Base-by-base conservation (phyloP, 1,140 invertebrate genomes). In the Drosophila mauritiana region DNA sequence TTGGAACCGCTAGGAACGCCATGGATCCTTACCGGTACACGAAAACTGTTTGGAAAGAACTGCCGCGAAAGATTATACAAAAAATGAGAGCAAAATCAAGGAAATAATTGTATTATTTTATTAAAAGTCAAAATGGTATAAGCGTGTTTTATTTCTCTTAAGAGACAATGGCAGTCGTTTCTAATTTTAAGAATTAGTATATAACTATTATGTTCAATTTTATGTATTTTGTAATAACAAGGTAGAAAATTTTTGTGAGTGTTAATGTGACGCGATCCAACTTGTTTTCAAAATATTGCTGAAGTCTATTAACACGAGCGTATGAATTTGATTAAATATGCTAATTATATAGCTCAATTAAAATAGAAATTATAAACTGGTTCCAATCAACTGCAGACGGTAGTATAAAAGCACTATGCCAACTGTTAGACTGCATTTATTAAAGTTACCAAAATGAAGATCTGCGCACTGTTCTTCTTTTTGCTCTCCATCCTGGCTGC, bases 401-500 rank as follows among this genome's bases (percentile, higher is more conserved):
- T 25, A 11, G 49, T 59, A 59, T 59, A 59, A 56, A 59, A 59
- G 20, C 4, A 7, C 1, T 4, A 11, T 25, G n/a, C 8, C 3
- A 20, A n/a, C 31, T 34, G 3, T 0, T 1, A 36, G n/a, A 17
- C 17, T 11, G n/a, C 31, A 7, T 57, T n/a, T 3, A 22, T 22
- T 22, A 13, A 17, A 61, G 15, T 12, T 54, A 6, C 3, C 11
- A 61, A 13, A 3, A 59, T 59, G 51, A 56, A 56, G 31, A 36
- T 59, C 20, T 25, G 54, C 13, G 27, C 56, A 8, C 4, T 53
- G 6, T 54, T 17, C 5, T 17, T 13, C 27, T 54, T 54, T 2
- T 17, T 58, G 17, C 17, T 34, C 5, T 46, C 53, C 17, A 13
- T 1, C 13, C 10, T 58, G 27, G 27, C 27, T 53, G 10, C 17